Base-by-base conservation (phyloP, 2,797 vertebrate genomes). In the Platalea minor region DNA sequence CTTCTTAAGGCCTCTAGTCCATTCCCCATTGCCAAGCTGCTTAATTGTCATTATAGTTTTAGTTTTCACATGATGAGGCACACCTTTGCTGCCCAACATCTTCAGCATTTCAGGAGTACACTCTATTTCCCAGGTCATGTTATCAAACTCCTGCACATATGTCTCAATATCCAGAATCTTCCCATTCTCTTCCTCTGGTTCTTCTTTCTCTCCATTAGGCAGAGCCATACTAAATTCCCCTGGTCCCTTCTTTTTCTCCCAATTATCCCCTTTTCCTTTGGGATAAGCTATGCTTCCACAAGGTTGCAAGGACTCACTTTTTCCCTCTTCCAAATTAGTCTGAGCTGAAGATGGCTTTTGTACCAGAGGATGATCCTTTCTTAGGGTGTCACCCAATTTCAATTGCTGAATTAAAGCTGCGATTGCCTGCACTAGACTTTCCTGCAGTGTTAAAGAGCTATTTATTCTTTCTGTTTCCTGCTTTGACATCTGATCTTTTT, bases 121-220 rank as follows among this genome's bases (percentile, higher is more conserved):
- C 67, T 98, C 98, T 5, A 98, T 98, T 96, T 98, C 98, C 98
- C 98, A 98, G 5, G 98, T 98, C 98, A 98, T 98, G 72, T 97
- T 98, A 95, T 98, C 98, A 28, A 98, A 98, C 91, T 98, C 98
- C 94, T 97, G 97, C 39, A 97, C 87, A 5, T 88, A 93, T 3
- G 69, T 46, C 50, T 97, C 98, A 16, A 95, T 50, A n/a, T 98
- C 95, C 56, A 91, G 51, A 41, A 89, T 45, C 19, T 61, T 85
- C 54, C 17, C 83, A 19, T 83, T 72, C 46, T 80, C 94, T 39
- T 95, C 97, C 57, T 86, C 91, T 46, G 88, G 35, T 15, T 95
- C 88, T 45, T 97, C 95, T 14, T 82, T 91, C 67, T 72, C 86
- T 60, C 75, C 57, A 28, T n/a, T 41, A 63, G 43, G 60, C 35